A percentile compares a stretch with the other conserved stretches of the same genome.
phyloP scores from a whole-genome alignment of 2,113 vertebrate species.

The Elachura formosa region DNA sequence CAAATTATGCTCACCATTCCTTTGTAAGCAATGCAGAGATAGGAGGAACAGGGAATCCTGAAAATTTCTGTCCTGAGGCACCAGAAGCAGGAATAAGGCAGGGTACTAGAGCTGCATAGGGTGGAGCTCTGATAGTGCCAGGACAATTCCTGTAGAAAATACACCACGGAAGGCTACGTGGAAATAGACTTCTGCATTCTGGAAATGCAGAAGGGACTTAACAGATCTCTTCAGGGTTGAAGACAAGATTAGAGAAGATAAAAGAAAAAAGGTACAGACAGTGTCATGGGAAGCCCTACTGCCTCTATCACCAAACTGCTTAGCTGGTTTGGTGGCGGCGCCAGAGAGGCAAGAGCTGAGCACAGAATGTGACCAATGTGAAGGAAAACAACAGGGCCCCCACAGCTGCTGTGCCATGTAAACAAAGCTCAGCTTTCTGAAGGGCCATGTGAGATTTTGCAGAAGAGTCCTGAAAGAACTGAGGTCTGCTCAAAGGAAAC shows the following conservation, averaged over 20 bases:
- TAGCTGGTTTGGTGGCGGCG: background rate
- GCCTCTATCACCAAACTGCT: background rate
- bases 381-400: constrained; percentile 43
- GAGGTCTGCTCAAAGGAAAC: background rate
- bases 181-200: background rate
- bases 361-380: constrained; percentile 3
- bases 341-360: background rate
- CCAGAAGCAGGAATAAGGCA: background rate
- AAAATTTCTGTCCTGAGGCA: background rate
- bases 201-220: background rate
- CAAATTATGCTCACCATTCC: background rate
- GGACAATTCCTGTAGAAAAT: background rate
- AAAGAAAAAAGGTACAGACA: background rate
- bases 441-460: background rate
- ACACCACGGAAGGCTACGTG: background rate
- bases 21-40: background rate
- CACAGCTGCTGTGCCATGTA: constrained; percentile 38
- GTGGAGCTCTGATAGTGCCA: background rate
- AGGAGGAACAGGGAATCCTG: background rate
- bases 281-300: background rate
- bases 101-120: background rate
- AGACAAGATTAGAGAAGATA: background rate
- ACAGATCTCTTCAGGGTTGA: background rate
- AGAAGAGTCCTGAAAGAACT: background rate
- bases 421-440: constrained; percentile 37